Evolutionary conservation across 2,113 vertebrate species (phyloP).

Genomic region (Scartelaos histophorus): DNA sequence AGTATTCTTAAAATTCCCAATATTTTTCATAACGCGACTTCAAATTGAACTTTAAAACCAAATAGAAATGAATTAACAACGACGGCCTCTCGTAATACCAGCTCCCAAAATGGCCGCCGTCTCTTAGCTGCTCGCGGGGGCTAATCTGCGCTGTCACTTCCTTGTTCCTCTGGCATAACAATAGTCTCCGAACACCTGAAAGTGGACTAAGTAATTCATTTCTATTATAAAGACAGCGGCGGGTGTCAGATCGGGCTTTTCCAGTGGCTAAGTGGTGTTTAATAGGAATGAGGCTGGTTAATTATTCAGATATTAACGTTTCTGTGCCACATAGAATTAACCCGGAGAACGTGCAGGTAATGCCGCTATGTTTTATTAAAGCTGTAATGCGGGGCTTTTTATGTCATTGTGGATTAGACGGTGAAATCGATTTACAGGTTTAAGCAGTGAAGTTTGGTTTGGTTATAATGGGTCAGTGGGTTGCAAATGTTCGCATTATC

Average conservation of each 20-base stretch:
- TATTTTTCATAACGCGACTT: too few species aligned
- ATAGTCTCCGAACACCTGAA: slow-evolving; percentile 63
- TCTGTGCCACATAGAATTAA: slow-evolving; percentile 70
- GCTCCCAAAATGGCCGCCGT: slow-evolving; percentile 5
- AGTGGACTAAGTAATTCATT: slow-evolving; percentile 75
- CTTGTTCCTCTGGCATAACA: slow-evolving; percentile 61
- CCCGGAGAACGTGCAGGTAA: slow-evolving; percentile 46
- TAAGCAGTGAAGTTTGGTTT: not conserved
- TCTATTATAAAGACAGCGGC: slow-evolving; percentile 72
- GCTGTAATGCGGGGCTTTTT: slow-evolving; percentile 42
- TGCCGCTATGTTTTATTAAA: slow-evolving; percentile 70
- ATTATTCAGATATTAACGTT: slow-evolving; percentile 76
- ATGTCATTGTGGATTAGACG: slow-evolving; percentile 44
- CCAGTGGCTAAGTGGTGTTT: slow-evolving; percentile 72
- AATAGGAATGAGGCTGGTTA: slow-evolving; percentile 71
- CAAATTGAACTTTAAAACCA: not conserved
- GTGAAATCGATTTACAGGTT: slow-evolving; percentile 14
- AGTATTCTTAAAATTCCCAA: too few species aligned
- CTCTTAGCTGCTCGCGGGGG: slow-evolving; percentile 22
- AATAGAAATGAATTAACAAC: not conserved
- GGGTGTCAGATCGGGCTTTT: slow-evolving; percentile 63
- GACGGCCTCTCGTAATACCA: not conserved
- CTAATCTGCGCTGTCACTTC: slow-evolving; percentile 52
- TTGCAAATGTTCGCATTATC: not conserved
- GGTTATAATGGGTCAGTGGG: not conserved